Evolutionary conservation across 1,140 invertebrate genomes (phyloP).

Genomic region (Gonatopus flavifemur): DNA sequence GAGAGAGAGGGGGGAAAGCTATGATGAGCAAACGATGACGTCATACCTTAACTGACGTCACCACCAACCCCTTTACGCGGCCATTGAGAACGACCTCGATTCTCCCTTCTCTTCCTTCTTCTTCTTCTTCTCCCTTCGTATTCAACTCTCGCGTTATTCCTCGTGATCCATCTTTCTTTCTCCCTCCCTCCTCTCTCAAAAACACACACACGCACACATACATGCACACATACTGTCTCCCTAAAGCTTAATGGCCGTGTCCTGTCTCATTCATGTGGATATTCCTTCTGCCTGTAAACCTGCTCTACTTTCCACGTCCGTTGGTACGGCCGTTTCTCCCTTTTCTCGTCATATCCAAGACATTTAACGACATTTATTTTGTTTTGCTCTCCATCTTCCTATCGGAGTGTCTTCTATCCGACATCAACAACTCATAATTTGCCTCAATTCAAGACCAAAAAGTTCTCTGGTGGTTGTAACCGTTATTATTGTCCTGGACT

Average conservation of each 20-base stretch:
- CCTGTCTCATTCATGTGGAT: slow-evolving; percentile 50
- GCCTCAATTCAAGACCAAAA: too few relatives aligned
- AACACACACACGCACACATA: too few relatives aligned
- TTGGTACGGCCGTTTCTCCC: background rate
- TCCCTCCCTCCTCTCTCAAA: slow-evolving; percentile 5
- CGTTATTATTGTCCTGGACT: too few relatives aligned
- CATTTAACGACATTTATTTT: too few relatives aligned
- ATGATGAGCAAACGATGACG: slow-evolving; percentile 37
- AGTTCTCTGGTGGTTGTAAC: too few relatives aligned
- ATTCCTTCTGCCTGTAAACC: slow-evolving; percentile 23
- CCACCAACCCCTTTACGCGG: slow-evolving; percentile 29
- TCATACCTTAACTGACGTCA: slow-evolving; percentile 37
- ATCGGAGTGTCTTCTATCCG: too few relatives aligned
- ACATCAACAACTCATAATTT: too few relatives aligned
- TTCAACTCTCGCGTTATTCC: slow-evolving; percentile 1
- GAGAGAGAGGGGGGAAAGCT: slow-evolving; percentile 9
- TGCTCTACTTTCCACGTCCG: slow-evolving; percentile 13
- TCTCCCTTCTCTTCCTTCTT: slow-evolving; percentile 6
- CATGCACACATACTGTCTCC: too few relatives aligned
- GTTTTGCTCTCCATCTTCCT: too few relatives aligned
- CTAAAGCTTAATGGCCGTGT: slow-evolving; percentile 47
- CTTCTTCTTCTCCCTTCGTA: slow-evolving; percentile 13
- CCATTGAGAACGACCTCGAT: slow-evolving; percentile 37
- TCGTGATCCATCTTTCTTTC: background rate
- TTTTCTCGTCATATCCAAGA: too few relatives aligned